Evolutionary conservation across 2,888 invertebrate genomes (phyloP), one percentile per base, ranked within the genome.

Genomic region (Volucella inanis): DNA sequence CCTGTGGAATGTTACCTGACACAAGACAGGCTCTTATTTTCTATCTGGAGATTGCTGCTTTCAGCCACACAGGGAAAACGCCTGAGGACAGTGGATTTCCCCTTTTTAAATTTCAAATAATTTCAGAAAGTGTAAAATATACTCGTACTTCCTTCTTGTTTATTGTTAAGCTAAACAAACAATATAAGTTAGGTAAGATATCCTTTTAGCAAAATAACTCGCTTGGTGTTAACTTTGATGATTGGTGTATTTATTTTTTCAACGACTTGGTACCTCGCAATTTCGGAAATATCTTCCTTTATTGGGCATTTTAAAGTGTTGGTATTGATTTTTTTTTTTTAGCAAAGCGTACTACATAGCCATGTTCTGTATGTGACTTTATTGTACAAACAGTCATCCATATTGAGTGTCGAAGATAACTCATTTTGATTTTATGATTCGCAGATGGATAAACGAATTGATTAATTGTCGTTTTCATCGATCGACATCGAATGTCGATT

Each of bases 351-450:
- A 12, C 31, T 57, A 57, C 57, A 41, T 57, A 57, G 38, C 57
- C 41, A 57, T 10, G 38, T 12, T 54, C 54, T 0, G 54, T 54
- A 31, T 31, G 54, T 54, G 54, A 54, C 11, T 31, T 22, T 22
- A 22, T 22, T 22, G 54, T 38, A 54, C 57, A 39, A 57, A 57
- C 49, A 47, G 49, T 64, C 49, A 43, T 49, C 49, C 62, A 14
- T 49, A 64, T 38, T 31, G 62, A 49, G 47, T 49, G 14, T 10
- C 31, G 62, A 64, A 45, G 57, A 57, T 31, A 41, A 0, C 57
- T 57, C 41, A 57, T 41, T 41, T 39, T 57, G 39, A 10, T 57
- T 57, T 57, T 57, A 41, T 39, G 41, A 12, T 57, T 57, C 15
- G 41, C 18, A 22, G 18, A 10, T 9, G 41, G 15, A 41, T 0